Percentiles rank a stretch among this genome's conserved stretches.
Evolutionary conservation across 53 echinoderm and acorn worm species (phyloP).

Genomic region (Glandiceps talaboti): DNA sequence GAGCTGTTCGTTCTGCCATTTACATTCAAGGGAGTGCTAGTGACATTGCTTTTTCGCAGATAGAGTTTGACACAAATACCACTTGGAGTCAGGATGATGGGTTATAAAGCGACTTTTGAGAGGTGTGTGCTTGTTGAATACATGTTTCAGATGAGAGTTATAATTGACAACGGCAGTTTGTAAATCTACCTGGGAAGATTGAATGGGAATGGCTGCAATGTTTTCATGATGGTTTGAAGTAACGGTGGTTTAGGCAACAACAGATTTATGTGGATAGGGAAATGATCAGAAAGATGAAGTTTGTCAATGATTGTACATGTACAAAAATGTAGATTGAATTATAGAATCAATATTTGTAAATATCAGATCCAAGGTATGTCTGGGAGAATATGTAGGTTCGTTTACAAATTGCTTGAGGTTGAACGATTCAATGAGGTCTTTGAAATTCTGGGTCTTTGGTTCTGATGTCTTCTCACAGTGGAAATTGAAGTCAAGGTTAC

Average conservation of each 20-base stretch:
- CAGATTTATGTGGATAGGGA: slow-evolving; percentile 22
- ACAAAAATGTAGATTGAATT: neutral
- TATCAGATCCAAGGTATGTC: neutral
- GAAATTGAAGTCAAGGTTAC: neutral
- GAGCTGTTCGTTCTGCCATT: neutral
- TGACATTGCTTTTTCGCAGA: slow-evolving; percentile 15
- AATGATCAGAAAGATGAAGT: slow-evolving; percentile 28
- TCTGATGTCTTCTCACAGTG: neutral
- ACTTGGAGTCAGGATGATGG: slow-evolving; percentile 11
- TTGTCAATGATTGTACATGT: neutral
- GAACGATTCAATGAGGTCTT: neutral
- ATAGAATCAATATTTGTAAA: neutral
- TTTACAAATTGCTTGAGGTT: neutral
- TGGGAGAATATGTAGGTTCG: neutral
- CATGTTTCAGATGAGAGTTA: neutral
- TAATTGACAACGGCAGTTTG: slow-evolving; percentile 6
- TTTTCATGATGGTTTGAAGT: slow-evolving; percentile 9
- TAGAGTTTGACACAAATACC: slow-evolving; percentile 16
- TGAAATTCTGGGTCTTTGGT: neutral
- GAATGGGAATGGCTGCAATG: slow-evolving; percentile 5
- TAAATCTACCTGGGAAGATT: neutral
- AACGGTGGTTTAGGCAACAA: slow-evolving; percentile 27
- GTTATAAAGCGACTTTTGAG: neutral
- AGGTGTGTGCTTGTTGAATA: slow-evolving; percentile 19
- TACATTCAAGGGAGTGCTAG: slow-evolving; percentile 15